These are phyloP conservation scores for Nebria salina DNA, from an alignment of 2,888 invertebrate genomes.

Conservation along the genomic window DNA sequence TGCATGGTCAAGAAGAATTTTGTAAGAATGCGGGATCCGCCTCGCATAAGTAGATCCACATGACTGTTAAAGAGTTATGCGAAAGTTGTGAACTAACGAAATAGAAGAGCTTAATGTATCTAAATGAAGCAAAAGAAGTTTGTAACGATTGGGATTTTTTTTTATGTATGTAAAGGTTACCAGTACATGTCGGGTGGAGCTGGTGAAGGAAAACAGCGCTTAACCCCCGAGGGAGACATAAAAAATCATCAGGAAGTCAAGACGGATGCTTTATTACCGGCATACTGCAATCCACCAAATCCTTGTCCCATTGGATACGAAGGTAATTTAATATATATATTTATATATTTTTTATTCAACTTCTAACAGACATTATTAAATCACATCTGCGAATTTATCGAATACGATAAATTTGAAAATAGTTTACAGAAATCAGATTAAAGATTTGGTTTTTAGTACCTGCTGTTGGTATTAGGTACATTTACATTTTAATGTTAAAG, in stretches of 20 bases:
- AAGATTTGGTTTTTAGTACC: too few relatives aligned
- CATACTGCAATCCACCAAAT: constrained; percentile 99
- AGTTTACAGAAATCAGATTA: too few relatives aligned
- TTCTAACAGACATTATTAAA: neutral
- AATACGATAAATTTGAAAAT: neutral
- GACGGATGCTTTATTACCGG: constrained; percentile 90
- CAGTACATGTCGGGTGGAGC: constrained; percentile 81
- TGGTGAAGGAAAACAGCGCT: constrained; percentile 78
- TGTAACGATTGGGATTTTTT: neutral
- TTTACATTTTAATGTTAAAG: too few relatives aligned
- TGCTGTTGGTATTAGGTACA: too few relatives aligned
- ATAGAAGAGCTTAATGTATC: too few relatives aligned
- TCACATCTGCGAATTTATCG: neutral
- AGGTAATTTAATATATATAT: constrained; percentile 65
- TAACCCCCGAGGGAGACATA: constrained; percentile 67
- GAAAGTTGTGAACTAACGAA: too few relatives aligned
- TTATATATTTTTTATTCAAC: constrained; percentile 7
- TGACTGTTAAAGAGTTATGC: too few relatives aligned
- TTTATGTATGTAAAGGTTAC: constrained; percentile 62
- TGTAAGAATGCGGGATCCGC: too few relatives aligned
- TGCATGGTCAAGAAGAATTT: too few relatives aligned
- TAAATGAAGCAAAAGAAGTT: too few relatives aligned
- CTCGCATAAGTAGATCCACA: too few relatives aligned
- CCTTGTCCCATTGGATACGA: constrained; percentile 96
- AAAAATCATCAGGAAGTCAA: constrained; percentile 81